phyloP scores from a whole-genome alignment of 1,140 invertebrate species.

The Monochamus saltuarius region DNA sequence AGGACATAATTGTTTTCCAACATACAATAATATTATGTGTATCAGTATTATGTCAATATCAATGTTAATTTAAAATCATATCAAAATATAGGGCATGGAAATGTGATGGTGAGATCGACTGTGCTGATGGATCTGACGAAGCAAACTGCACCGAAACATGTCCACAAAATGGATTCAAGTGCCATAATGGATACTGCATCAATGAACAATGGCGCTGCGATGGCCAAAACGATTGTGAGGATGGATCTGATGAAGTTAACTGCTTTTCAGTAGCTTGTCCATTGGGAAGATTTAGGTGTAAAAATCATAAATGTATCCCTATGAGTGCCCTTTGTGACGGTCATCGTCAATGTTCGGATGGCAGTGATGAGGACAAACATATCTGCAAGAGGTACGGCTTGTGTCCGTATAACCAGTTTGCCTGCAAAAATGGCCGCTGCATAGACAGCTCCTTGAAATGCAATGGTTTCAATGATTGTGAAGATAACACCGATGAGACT shows the following conservation, averaged over 20 bases:
- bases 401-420: slow-evolving; percentile 69
- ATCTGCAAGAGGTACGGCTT: slow-evolving; percentile 57
- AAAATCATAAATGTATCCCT: slow-evolving; percentile 70
- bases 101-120: slow-evolving; percentile 66
- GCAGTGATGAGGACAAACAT: slow-evolving; percentile 69
- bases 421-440: slow-evolving; percentile 72
- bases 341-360: slow-evolving; percentile 68
- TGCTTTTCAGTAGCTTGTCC: slow-evolving; percentile 50
- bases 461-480: slow-evolving; percentile 62
- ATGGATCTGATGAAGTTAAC: slow-evolving; percentile 60
- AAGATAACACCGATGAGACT: slow-evolving; percentile 66
- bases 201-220: slow-evolving; percentile 67
- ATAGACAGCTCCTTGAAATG: slow-evolving; percentile 77
- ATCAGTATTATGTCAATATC: not conserved
- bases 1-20: not conserved
- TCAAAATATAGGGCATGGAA: slow-evolving; percentile 53
- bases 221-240: slow-evolving; percentile 62
- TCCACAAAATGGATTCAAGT: slow-evolving; percentile 53
- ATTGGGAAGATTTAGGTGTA: slow-evolving; percentile 57
- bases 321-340: slow-evolving; percentile 67
- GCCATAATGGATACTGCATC: slow-evolving; percentile 60
- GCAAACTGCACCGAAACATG: slow-evolving; percentile 56
- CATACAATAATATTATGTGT: not conserved
- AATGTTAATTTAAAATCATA: slow-evolving; percentile 22
- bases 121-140: slow-evolving; percentile 64